Conservation (phyloP, 2,113 vertebrate genomes). For the Phocoena phocoena region DNA sequence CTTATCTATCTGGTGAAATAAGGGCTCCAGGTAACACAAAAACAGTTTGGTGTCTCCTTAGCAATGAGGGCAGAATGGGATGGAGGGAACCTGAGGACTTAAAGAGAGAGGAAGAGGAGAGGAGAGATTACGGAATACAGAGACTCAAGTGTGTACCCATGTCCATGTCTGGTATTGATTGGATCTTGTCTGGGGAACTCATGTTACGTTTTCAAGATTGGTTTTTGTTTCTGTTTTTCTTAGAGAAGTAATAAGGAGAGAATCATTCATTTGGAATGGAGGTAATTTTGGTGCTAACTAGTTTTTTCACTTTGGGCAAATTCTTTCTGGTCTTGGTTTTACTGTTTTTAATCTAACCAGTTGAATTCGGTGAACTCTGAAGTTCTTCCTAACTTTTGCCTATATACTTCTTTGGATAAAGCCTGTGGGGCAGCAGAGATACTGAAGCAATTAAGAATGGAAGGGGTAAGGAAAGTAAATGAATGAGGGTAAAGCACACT, state of each 20-base stretch:
- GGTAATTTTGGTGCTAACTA: not conserved
- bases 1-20: not conserved
- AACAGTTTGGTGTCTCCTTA: not conserved
- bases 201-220: not conserved
- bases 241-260: not conserved
- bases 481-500: not conserved
- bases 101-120: not conserved
- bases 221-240: not conserved
- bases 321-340: not conserved
- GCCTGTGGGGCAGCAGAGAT: not conserved
- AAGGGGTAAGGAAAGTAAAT: not conserved
- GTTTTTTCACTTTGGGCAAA: not conserved
- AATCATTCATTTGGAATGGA: not conserved
- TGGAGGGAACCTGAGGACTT: not conserved
- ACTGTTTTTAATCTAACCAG: not conserved
- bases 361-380: not conserved
- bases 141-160: not conserved
- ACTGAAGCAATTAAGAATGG: not conserved
- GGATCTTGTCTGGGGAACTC: not conserved
- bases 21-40: not conserved
- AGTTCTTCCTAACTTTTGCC: not conserved
- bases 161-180: not conserved
- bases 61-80: not conserved
- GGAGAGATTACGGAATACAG: not conserved
- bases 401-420: not conserved